Evolutionary conservation across 2,888 invertebrate genomes (phyloP).

Genomic region (Drosophila dives): DNA sequence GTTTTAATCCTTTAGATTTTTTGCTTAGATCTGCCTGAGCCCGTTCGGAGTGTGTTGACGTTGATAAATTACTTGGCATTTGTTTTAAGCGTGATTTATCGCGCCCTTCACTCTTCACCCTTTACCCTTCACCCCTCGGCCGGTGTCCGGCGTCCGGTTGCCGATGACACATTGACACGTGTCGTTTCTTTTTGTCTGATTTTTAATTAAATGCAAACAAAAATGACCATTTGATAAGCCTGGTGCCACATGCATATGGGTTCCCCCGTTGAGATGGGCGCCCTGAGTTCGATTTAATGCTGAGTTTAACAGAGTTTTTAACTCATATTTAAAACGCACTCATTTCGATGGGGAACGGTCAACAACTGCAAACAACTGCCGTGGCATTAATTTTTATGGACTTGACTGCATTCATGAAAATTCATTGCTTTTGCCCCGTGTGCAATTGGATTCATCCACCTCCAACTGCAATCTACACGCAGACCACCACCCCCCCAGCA

Average conservation of each 20-base stretch:
- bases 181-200: constrained; percentile 76
- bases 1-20: constrained; percentile 77
- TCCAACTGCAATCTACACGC: constrained; percentile 15
- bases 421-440: constrained; percentile 62
- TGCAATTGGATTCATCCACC: constrained; percentile 31
- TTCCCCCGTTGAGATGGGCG: neutral
- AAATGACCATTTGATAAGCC: constrained; percentile 83
- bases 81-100: constrained; percentile 84
- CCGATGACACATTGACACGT: constrained; percentile 82
- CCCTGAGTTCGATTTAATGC: constrained; percentile 18
- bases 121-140: constrained; percentile 27
- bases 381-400: constrained; percentile 78
- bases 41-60: constrained; percentile 76
- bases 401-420: constrained; percentile 79
- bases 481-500: constrained; percentile 15
- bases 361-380: constrained; percentile 64
- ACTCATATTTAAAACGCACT: constrained; percentile 77
- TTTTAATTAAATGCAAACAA: constrained; percentile 84
- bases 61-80: constrained; percentile 83
- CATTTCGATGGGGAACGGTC: constrained; percentile 28
- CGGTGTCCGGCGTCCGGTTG: constrained; percentile 47
- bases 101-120: constrained; percentile 51
- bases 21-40: constrained; percentile 34
- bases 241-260: constrained; percentile 19
- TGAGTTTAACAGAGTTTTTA: constrained; percentile 51